Percentiles rank a stretch among this genome's conserved stretches.
Evolutionary conservation across 2,888 invertebrate genomes (phyloP).

Genomic region (Metacarcinus magister): DNA sequence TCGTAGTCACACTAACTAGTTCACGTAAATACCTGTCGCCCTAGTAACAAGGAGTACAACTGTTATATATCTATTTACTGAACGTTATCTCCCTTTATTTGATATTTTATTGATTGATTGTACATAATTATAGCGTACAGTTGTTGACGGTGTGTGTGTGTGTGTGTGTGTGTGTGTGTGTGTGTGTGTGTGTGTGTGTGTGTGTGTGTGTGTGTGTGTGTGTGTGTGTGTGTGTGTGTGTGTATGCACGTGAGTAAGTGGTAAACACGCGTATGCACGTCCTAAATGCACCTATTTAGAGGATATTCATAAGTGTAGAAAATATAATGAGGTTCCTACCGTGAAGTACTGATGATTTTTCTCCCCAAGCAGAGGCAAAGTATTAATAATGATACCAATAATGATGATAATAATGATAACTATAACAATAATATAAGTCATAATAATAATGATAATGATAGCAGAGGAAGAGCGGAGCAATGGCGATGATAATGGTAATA

Average conservation of each 20-base stretch:
- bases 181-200: background rate
- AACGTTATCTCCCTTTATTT: background rate
- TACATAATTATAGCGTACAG: slow-evolving; percentile 18
- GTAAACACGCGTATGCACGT: slow-evolving; percentile 1
- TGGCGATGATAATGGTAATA: background rate
- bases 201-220: slow-evolving; percentile 32
- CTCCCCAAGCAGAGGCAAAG: background rate
- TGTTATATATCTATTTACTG: background rate
- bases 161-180: slow-evolving; percentile 3
- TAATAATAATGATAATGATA: background rate
- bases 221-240: slow-evolving; percentile 16
- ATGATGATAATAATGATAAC: background rate
- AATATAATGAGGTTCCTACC: background rate
- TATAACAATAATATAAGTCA: background rate
- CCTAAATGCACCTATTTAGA: slow-evolving; percentile 26
- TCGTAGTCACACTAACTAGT: slow-evolving; percentile 12
- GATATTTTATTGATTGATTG: background rate
- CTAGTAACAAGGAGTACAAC: background rate
- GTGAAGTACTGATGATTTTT: background rate
- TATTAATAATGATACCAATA: background rate
- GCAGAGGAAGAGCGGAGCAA: background rate
- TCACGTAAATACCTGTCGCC: slow-evolving; percentile 46
- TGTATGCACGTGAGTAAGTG: background rate
- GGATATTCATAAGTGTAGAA: background rate
- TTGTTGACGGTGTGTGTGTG: background rate